A percentile compares a stretch with the other conserved stretches of the same genome.
Evolutionary conservation across 2,888 invertebrate genomes (phyloP).

Genomic region (Frankliniella fusca): DNA sequence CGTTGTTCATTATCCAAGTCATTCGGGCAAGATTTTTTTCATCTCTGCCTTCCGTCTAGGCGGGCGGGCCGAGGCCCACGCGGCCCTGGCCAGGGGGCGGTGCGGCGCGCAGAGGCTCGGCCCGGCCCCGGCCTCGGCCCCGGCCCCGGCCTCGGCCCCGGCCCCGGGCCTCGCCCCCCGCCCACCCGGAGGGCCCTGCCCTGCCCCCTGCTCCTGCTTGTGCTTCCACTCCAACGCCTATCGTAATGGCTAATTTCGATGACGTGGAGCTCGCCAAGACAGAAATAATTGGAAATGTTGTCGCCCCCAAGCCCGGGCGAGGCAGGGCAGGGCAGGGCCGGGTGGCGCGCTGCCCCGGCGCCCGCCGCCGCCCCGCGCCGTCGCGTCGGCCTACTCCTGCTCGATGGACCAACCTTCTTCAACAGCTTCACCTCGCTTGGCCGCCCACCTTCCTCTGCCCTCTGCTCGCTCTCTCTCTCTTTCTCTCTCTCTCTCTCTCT

Average conservation of each 20-base stretch:
- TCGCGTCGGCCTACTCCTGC: too few species aligned
- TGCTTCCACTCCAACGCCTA: conserved; percentile 16
- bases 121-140: not conserved
- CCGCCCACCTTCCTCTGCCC: too few species aligned
- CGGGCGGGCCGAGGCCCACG: too few species aligned
- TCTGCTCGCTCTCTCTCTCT: not conserved
- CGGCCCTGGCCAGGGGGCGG: too few species aligned
- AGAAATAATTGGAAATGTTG: conserved; percentile 25
- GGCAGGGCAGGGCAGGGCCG: not conserved
- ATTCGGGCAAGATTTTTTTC: too few species aligned
- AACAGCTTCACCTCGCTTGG: too few species aligned
- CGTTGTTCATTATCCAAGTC: too few species aligned
- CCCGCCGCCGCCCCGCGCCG: too few species aligned
- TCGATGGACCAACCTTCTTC: too few species aligned
- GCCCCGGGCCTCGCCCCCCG: not conserved
- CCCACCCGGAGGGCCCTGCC: not conserved
- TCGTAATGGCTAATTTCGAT: conserved; percentile 26
- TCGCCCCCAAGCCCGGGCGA: not conserved
- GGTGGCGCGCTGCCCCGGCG: not conserved
- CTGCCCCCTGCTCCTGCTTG: not conserved
- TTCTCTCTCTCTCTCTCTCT: not conserved
- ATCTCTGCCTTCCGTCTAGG: too few species aligned
- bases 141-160: not conserved
- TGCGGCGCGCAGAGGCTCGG: too few species aligned
- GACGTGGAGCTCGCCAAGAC: not conserved